Conservation (phyloP, 2,113 vertebrate genomes). For the Scolopax mira region DNA sequence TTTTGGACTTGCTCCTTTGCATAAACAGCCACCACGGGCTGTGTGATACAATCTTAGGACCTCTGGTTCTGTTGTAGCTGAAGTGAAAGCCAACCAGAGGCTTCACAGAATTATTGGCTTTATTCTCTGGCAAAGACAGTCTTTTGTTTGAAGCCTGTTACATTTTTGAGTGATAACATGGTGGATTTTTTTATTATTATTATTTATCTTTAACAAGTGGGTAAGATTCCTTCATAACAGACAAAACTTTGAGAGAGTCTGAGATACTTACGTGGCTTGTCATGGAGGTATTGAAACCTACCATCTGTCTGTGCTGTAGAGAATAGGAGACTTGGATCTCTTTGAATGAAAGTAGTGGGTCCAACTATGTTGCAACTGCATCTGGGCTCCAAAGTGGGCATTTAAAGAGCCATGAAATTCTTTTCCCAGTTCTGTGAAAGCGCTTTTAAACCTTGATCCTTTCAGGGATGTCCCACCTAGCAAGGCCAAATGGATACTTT, state of each 20-base stretch:
- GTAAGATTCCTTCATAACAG: not conserved
- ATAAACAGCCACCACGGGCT: not conserved
- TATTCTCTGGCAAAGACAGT: not conserved
- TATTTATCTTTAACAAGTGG: not conserved
- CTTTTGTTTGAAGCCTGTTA: not conserved
- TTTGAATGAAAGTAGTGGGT: constrained; percentile 18
- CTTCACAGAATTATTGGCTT: not conserved
- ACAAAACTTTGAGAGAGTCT: not conserved
- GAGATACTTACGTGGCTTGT: not conserved
- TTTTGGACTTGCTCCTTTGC: not conserved
- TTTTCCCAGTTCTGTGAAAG: not conserved
- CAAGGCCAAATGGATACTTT: not conserved
- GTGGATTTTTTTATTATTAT: not conserved
- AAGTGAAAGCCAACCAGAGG: not conserved
- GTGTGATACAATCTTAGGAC: not conserved
- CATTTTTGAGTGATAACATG: not conserved
- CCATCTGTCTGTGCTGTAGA: not conserved
- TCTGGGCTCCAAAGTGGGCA: not conserved
- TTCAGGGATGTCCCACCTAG: not conserved
- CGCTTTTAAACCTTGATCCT: not conserved
- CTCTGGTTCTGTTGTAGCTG: not conserved
- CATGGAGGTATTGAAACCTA: not conserved
- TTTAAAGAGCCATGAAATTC: not conserved
- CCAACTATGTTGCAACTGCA: not conserved
- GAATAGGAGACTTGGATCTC: not conserved